phyloP scores from a whole-genome alignment of 2,888 invertebrate species.

The Allolobophora icterica region DNA sequence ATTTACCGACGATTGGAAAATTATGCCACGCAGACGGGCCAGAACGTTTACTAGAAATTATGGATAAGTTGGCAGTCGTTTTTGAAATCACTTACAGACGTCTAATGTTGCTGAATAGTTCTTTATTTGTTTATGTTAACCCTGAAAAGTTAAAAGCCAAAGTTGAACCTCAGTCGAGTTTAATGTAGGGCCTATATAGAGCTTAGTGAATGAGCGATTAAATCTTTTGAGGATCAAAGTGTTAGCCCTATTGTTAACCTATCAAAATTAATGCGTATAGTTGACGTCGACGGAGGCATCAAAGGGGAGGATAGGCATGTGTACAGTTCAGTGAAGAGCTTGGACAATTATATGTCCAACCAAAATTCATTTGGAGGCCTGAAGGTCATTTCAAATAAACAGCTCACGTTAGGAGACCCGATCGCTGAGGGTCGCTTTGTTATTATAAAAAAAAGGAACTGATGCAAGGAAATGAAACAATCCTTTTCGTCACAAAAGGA shows the following conservation, averaged over 20 bases:
- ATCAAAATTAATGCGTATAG: neutral
- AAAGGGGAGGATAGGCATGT: neutral
- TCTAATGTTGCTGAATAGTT: too few species aligned
- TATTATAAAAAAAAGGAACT: neutral
- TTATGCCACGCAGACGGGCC: too few species aligned
- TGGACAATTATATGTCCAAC: neutral
- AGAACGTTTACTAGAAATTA: too few species aligned
- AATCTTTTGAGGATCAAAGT: neutral
- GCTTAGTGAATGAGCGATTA: neutral
- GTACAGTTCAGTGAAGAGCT: neutral
- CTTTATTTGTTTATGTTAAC: too few species aligned
- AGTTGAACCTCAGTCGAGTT: neutral
- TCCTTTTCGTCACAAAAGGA: constrained; percentile 13
- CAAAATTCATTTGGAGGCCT: neutral
- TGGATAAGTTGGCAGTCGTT: too few species aligned
- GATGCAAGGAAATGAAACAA: neutral
- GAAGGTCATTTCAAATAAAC: neutral
- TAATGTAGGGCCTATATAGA: neutral
- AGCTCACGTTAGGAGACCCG: neutral
- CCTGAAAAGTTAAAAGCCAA: neutral
- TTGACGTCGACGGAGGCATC: neutral
- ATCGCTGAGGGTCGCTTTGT: neutral
- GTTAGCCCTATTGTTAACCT: neutral
- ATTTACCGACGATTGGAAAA: too few species aligned
- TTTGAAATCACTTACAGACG: too few species aligned